These are phyloP conservation scores for Chaetophractus vellerosus DNA, from an alignment of 2,797 vertebrate genomes.

Conservation along the genomic window DNA sequence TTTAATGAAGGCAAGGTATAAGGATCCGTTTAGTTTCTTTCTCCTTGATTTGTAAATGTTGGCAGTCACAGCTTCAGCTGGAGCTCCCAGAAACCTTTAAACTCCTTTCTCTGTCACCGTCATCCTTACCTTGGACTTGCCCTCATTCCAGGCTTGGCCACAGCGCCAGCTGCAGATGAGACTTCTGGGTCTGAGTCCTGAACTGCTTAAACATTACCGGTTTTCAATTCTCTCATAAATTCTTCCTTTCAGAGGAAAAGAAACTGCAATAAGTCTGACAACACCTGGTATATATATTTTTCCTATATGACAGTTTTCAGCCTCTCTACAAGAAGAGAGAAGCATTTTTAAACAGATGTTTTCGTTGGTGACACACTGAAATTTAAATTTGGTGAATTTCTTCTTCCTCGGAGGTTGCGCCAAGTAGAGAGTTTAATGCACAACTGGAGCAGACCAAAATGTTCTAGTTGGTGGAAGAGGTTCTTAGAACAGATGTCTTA, in stretches of 20 bases:
- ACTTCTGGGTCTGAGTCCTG: not conserved
- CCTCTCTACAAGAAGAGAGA: not conserved
- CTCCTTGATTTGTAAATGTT: not conserved
- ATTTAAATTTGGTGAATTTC: not conserved
- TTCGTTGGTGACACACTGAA: not conserved
- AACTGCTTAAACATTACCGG: not conserved
- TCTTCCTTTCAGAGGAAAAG: not conserved
- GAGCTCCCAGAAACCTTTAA: not conserved
- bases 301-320: not conserved
- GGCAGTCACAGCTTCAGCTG: not conserved
- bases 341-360: conserved; percentile 18
- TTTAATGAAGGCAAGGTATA: conserved; percentile 57
- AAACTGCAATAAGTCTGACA: not conserved
- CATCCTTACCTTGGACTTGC: not conserved
- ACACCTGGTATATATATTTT: not conserved
- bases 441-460: not conserved
- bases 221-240: conserved; percentile 28
- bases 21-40: conserved; percentile 12
- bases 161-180: not conserved
- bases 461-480: not conserved
- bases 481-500: conserved; percentile 32
- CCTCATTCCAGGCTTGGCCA: not conserved
- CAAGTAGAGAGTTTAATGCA: not conserved
- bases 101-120: not conserved
- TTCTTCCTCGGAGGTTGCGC: not conserved